Base-by-base conservation (phyloP, 1,140 invertebrate genomes). In the Onthophagus taurus region DNA sequence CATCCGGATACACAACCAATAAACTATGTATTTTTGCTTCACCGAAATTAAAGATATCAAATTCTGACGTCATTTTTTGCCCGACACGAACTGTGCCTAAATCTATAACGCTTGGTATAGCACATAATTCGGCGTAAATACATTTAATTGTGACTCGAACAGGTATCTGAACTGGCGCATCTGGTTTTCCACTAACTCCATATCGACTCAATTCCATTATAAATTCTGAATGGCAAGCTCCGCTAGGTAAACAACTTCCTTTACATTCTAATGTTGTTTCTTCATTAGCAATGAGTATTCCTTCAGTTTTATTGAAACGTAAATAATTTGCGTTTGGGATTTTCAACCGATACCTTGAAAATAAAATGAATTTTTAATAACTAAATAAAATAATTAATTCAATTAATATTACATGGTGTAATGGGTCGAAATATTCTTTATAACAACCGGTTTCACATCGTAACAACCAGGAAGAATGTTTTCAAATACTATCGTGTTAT, bases 21-120 rank as follows among this genome's bases (percentile, higher is more conserved):
- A 39, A 12, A 31, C 34, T 48, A 44, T 53, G 46, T 17, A 56
- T 45, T 1, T 44, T 41, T 0, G 54, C 34, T 30, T 39, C 24
- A 2, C 51, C 49, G 29, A 51, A 55, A 31, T 57, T 57, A 34
- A 44, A 55, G 9, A 57, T 23, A 14, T 33, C 23, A 19, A 56
- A 56, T 26, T 42, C 12, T 14, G 39, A 39, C 14, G 38, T 13
- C 4, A 37, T 20, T 14, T n/a, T 12, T n/a, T 3, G n/a, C 3
- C 43, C 41, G 23, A 26, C 47, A 12, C 26, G 26, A 6, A 57
- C 16, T 33, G 31, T 14, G 8, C 39, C 42, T 26, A 53, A 48
- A 36, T 53, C 39, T 31, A 48, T 50, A 44, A 59, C 57, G 45
- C 57, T n/a, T n/a, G n/a, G n/a, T n/a, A n/a, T n/a, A n/a, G n/a